Conservation (phyloP, 2,888 invertebrate species). For the Muscina levida region DNA sequence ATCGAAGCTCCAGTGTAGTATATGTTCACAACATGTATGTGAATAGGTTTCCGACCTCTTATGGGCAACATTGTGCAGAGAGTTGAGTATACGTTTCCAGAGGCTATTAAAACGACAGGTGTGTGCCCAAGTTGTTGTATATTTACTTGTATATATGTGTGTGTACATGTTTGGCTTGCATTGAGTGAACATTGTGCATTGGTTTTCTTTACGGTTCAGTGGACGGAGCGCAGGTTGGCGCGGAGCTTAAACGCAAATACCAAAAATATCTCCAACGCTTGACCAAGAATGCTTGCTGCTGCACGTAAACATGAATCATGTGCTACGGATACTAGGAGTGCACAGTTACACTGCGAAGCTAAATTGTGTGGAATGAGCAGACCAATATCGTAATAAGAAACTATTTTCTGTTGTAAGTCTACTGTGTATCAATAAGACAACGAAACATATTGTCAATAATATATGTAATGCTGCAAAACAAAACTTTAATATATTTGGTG, state of each 20-base stretch:
- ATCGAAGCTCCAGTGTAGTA: background rate
- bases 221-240: background rate
- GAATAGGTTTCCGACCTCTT: background rate
- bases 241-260: constrained; percentile 47
- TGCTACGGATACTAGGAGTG: no score
- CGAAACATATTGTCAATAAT: no score
- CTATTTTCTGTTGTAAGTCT: background rate
- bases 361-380: background rate
- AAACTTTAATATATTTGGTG: no score
- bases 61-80: constrained; percentile 7
- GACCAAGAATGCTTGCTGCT: constrained; percentile 56
- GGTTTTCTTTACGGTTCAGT: constrained; percentile 43
- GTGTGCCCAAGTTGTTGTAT: background rate
- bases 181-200: constrained; percentile 53
- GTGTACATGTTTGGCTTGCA: constrained; percentile 18
- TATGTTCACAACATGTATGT: background rate
- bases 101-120: constrained; percentile 20
- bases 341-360: background rate
- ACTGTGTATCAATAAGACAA: no score
- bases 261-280: constrained; percentile 63
- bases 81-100: background rate
- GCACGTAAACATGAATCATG: constrained; percentile 8
- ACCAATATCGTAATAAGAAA: background rate
- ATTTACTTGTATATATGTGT: background rate
- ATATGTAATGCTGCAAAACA: background rate